phyloP scores from a whole-genome alignment of 2,113 vertebrate species.

The Xiphophorus maculatus region DNA sequence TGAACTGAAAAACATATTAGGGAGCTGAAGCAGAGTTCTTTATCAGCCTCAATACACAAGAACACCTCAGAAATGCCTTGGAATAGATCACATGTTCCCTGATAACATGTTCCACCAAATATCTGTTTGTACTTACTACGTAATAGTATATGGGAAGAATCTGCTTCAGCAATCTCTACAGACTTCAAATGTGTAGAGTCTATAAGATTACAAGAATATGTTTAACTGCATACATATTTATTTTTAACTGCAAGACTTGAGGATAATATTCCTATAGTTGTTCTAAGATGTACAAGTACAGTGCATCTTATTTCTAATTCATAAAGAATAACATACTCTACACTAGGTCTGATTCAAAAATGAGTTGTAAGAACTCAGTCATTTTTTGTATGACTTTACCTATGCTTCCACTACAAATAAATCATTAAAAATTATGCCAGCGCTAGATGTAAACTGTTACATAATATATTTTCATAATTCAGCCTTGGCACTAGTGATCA shows the following conservation, averaged over 20 bases:
- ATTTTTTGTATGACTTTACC: background rate
- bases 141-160: background rate
- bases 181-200: background rate
- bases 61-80: background rate
- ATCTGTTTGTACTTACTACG: background rate
- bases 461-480: no score
- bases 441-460: no score
- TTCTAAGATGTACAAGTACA: background rate
- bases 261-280: background rate
- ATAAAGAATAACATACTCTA: background rate
- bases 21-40: constrained; percentile 1
- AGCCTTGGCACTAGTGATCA: no score
- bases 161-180: background rate
- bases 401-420: no score
- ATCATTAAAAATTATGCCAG: no score
- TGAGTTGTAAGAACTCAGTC: background rate
- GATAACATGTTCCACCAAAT: background rate
- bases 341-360: background rate
- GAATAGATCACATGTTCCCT: background rate
- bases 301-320: background rate
- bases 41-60: constrained; percentile 1
- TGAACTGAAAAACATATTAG: constrained; percentile 31
- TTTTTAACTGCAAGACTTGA: background rate
- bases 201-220: background rate
- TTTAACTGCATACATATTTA: background rate